Percentiles rank a stretch among this genome's conserved stretches.
Conservation (phyloP, 2,797 vertebrate genomes). For the Protosalanx chinensis region DNA sequence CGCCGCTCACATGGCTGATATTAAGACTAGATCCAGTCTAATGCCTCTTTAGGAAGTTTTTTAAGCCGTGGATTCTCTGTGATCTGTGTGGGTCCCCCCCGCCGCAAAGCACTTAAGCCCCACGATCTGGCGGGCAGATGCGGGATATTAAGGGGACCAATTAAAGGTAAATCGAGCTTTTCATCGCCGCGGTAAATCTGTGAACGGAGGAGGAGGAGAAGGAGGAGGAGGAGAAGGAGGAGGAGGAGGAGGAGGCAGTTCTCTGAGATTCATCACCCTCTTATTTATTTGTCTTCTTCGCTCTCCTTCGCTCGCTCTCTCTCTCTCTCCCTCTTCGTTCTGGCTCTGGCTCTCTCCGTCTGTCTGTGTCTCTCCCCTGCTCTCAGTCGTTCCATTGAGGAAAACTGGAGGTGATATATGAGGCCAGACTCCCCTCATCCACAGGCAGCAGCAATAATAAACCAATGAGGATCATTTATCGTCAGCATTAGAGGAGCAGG, state of each 20-base stretch:
- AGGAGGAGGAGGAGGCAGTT: too few species aligned
- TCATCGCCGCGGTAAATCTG: conserved; percentile 64
- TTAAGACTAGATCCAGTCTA: conserved; percentile 61
- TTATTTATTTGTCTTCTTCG: conserved; percentile 63
- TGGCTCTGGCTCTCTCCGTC: conserved; percentile 15
- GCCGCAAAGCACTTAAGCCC: conserved; percentile 58
- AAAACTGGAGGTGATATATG: not conserved
- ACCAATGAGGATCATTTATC: not conserved
- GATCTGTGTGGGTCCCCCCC: conserved; percentile 58
- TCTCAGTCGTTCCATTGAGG: conserved; percentile 20
- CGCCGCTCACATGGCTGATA: conserved; percentile 60
- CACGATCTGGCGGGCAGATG: conserved; percentile 68
- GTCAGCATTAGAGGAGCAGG: not conserved
- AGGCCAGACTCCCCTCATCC: not conserved
- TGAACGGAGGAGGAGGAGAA: conserved; percentile 45
- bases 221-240: too few species aligned
- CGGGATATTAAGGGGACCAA: conserved; percentile 63
- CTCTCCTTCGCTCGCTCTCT: conserved; percentile 4
- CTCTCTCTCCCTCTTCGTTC: not conserved
- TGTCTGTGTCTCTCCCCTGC: conserved; percentile 4
- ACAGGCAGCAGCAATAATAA: not conserved
- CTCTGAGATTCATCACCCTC: conserved; percentile 56
- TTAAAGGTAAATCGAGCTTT: conserved; percentile 70
- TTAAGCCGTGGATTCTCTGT: conserved; percentile 63
- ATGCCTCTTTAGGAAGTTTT: conserved; percentile 63